phyloP scores from a whole-genome alignment of 2,797 vertebrate species.

The Chiroxiphia lanceolata region DNA sequence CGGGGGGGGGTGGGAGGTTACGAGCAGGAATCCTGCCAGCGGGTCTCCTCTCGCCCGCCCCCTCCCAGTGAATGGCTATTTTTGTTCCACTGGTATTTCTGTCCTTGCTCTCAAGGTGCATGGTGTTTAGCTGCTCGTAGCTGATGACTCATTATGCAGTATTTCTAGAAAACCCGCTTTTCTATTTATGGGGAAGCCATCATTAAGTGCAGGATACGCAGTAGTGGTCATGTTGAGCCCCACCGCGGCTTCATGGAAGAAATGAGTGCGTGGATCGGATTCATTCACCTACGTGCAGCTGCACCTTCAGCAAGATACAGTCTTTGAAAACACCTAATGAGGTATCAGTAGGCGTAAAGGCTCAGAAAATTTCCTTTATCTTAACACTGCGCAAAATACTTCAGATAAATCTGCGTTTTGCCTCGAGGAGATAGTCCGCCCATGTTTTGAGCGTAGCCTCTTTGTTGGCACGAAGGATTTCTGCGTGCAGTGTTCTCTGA shows the following conservation, averaged over 20 bases:
- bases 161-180: slow-evolving; percentile 68
- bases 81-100: slow-evolving; percentile 46
- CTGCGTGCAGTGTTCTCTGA: not conserved
- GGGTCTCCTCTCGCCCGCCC: not conserved
- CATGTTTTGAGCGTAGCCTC: not conserved
- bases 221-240: not conserved
- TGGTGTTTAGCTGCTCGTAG: slow-evolving; percentile 48
- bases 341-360: not conserved
- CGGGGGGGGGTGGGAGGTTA: not conserved
- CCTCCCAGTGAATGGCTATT: slow-evolving; percentile 17
- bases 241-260: not conserved
- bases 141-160: slow-evolving; percentile 73
- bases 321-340: not conserved
- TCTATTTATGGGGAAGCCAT: slow-evolving; percentile 21
- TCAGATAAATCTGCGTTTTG: not conserved
- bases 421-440: fast-evolving
- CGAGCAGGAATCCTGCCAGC: not conserved
- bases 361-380: not conserved
- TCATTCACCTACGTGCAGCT: not conserved
- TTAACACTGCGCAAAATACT: not conserved
- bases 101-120: slow-evolving; percentile 63
- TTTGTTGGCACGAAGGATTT: not conserved
- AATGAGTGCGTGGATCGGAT: not conserved
- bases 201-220: not conserved
- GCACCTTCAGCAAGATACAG: not conserved